Evolutionary conservation across 2,888 invertebrate species (phyloP).

Genomic region (Clusia tigrina): DNA sequence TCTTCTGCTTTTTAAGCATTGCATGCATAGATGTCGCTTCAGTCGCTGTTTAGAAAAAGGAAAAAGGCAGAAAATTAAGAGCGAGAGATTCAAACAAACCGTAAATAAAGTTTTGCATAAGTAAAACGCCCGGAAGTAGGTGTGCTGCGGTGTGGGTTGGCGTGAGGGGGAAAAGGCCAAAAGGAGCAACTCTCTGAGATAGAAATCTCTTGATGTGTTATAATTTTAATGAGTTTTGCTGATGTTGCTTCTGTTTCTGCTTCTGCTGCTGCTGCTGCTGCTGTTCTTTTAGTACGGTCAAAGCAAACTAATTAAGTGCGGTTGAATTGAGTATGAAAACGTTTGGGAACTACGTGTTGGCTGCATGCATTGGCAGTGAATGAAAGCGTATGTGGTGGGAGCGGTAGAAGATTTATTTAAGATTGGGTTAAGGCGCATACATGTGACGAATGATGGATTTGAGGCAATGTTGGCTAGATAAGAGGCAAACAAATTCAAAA

Average conservation of each 20-base stretch:
- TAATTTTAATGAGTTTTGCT: constrained; percentile 53
- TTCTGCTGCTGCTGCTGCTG: not conserved
- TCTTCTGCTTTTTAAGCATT: not conserved
- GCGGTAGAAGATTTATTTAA: no score
- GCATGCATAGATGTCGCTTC: constrained; percentile 7
- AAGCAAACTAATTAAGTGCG: constrained; percentile 47
- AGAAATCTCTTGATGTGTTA: constrained; percentile 51
- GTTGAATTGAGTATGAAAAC: not conserved
- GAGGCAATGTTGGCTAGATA: no score
- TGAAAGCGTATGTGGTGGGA: no score
- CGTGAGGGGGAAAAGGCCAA: no score
- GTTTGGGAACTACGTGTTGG: no score
- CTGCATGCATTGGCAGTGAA: no score
- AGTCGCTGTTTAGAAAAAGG: not conserved
- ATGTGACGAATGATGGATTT: no score
- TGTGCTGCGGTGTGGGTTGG: not conserved
- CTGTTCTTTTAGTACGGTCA: constrained; percentile 5
- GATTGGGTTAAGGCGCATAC: no score
- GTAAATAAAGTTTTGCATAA: not conserved
- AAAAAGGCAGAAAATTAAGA: not conserved
- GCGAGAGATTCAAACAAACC: not conserved
- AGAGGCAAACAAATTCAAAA: no score
- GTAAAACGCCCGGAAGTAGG: not conserved
- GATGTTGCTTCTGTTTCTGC: not conserved
- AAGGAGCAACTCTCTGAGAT: constrained; percentile 34